Evolutionary conservation across 2,888 invertebrate genomes (phyloP).

Genomic region (Podotricha telesiphe): DNA sequence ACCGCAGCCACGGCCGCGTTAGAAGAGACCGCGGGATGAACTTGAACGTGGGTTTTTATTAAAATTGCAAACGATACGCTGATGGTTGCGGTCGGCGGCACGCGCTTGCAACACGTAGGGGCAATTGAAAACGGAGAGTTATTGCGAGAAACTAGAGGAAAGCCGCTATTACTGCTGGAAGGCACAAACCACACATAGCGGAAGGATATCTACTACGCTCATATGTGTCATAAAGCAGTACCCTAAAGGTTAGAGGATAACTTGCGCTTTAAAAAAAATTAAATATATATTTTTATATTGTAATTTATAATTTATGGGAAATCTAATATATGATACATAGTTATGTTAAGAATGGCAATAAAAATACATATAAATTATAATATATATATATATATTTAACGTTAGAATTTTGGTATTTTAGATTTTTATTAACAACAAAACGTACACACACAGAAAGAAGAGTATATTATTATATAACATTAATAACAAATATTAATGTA

Average conservation of each 20-base stretch:
- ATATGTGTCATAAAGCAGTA: conserved; percentile 21
- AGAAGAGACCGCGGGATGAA: conserved; percentile 50
- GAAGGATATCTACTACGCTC: conserved; percentile 31
- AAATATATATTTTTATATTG: neutral
- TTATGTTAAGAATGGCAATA: no score
- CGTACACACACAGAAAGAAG: no score
- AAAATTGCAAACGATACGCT: conserved; percentile 63
- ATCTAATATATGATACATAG: neutral
- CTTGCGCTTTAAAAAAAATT: neutral
- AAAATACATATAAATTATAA: no score
- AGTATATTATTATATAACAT: no score
- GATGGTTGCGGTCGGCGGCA: conserved; percentile 71
- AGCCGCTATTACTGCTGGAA: conserved; percentile 71
- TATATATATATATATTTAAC: no score
- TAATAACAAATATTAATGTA: conserved; percentile 1
- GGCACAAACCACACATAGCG: conserved; percentile 49
- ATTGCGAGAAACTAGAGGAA: conserved; percentile 71
- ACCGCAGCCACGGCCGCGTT: conserved; percentile 48
- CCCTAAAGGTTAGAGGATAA: neutral
- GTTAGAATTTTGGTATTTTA: no score
- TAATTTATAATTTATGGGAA: neutral
- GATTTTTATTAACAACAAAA: no score
- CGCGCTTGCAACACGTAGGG: conserved; percentile 71
- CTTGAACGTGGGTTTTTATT: conserved; percentile 71
- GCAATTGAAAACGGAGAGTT: conserved; percentile 78